Base-by-base conservation (phyloP, 2,797 vertebrate species). In the Harpagifer antarcticus region DNA sequence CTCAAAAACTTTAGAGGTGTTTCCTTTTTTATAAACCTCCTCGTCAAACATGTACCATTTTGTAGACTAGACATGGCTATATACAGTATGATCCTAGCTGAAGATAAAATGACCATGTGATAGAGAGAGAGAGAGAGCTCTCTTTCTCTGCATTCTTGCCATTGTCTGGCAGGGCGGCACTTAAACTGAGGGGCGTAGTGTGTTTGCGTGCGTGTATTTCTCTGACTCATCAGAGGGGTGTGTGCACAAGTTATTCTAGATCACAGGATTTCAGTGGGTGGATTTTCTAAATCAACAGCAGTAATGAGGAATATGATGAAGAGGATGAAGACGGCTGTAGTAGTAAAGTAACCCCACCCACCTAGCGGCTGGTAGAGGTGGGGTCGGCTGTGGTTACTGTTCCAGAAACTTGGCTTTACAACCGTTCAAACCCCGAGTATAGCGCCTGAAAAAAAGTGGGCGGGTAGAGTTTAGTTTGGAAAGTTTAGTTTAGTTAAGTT, bases 81-180 rank as follows among this genome's bases (percentile, higher is more conserved):
- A 23, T 23, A 23, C 23, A 23, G 23, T 23, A 23, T 23, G 23
- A 23, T 23, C 23, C 23, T 23, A 23, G 2, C 23, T 23, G 3
- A 3, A 23, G 23, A 23, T 23, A 23, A 23, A 23, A 23, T 23
- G 23, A 23, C 23, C 23, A 23, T 23, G 23, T 23, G 23, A 27
- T 27, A 27, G 27, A 27, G 12, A 48, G 20, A 23, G 6, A 7
- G 20, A 53, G 7, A n/a, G 4, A n/a, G 9, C 20, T 9, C 20
- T 58, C 33, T 44, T 6, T 33, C 52, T 74, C 54, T 77, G 45
- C 85, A 91, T 93, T 92, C 91, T 77, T 91, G 58, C 54, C 80
- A 77, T 91, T 89, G 75, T 90, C 56, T 69, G 49, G 27, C 61
- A 69, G 66, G 68, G 78, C 33, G 1, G 61, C 20, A 23, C 42